Evolutionary conservation across 2,113 vertebrate species (phyloP), one percentile per base, ranked within the genome.

Genomic region (Erythrolamprus reginae): DNA sequence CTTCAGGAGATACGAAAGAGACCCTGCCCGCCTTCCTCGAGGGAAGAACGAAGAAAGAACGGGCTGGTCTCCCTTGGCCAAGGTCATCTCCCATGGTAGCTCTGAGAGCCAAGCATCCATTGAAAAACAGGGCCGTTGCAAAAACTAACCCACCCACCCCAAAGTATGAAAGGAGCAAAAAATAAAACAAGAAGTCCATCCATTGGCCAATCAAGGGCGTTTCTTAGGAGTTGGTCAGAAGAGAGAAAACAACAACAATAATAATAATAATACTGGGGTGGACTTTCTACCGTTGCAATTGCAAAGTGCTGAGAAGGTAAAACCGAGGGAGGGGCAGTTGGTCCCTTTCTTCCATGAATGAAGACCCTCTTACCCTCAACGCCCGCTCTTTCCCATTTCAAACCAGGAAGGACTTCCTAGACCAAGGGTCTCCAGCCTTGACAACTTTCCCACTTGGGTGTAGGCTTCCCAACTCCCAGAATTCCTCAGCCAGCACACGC

Each of bases 301-400:
- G 70, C 86, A 90, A 89, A 90, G 89, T 90, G 89, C 89, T 61
- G 48, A 84, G 47, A 38, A 88, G 51, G 53, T 24, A 58, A 65
- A 65, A 45, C 15, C 1, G 52, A n/a, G 88, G 51, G 19, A 17
- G 19, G 0, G n/a, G 82, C 28, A 4, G 23, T 21, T 1, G 15
- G 38, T 10, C 50, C 52, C 5, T 9, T 1, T 23, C 50, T 56
- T 56, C 70, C 12, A 7, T 10, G 28, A n/a, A 51, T 21, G 56
- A 91, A 56, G 65, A 87, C 23, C 47, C 23, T 10, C n/a, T n/a
- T 84, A 50, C 10, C 3, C 47, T 4, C 23, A 15, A 7, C n/a
- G n/a, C 17, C 10, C 24, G 21, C 7, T 1, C 21, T 84, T 58
- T 51, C 24, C 83, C 7, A 0, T n/a, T n/a, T n/a, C n/a, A n/a